Evolutionary conservation across 1,140 invertebrate species (phyloP).

Genomic region (Brachionus manjavacas): DNA sequence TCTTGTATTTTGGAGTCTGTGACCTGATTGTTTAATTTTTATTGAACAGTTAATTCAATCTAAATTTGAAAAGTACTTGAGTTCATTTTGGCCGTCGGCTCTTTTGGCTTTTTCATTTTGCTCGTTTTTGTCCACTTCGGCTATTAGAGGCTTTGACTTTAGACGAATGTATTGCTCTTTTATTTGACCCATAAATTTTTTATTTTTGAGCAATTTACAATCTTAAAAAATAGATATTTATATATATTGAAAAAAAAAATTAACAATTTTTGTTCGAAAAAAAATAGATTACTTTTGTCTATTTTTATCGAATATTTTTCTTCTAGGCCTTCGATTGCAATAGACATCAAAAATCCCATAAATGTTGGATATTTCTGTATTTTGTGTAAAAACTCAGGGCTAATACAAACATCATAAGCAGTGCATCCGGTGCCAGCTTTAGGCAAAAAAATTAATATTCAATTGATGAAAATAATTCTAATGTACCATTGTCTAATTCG

Average conservation of each 20-base stretch:
- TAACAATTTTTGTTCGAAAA: background rate
- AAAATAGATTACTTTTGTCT: background rate
- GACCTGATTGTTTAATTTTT: constrained; percentile 46
- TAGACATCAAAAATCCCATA: constrained; percentile 69
- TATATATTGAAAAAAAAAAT: background rate
- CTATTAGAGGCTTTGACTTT: constrained; percentile 54
- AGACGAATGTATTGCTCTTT: constrained; percentile 52
- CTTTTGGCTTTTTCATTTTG: background rate
- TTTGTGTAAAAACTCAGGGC: constrained; percentile 65
- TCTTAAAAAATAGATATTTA: constrained; percentile 47
- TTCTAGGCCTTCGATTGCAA: constrained; percentile 69
- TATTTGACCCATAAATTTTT: constrained; percentile 64
- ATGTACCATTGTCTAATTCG: constrained; percentile 69
- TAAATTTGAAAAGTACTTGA: background rate
- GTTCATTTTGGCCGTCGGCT: background rate
- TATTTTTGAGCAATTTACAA: constrained; percentile 63
- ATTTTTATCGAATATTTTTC: constrained; percentile 63
- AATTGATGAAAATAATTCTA: background rate
- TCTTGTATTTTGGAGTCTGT: constrained; percentile 51
- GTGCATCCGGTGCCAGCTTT: constrained; percentile 64
- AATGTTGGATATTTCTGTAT: constrained; percentile 66
- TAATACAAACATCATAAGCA: constrained; percentile 73
- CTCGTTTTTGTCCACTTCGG: constrained; percentile 48
- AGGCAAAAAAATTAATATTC: constrained; percentile 17
- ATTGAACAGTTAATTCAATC: background rate